Percentiles rank a stretch among this genome's conserved stretches.
Conservation (phyloP, 2,888 invertebrate species). For the Agrochola lychnidis region DNA sequence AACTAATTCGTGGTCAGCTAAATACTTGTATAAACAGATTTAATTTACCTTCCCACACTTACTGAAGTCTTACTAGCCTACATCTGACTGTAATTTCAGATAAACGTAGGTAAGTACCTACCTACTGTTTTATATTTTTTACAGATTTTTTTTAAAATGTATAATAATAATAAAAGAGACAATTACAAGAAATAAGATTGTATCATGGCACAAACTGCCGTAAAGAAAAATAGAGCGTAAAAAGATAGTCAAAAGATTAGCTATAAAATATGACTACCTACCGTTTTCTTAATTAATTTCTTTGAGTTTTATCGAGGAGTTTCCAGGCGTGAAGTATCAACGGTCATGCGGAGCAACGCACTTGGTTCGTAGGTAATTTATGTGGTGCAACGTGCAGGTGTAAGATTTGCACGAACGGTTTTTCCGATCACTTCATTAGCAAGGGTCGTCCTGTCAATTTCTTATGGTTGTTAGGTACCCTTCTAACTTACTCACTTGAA, state of each 20-base stretch:
- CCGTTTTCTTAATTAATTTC: slow-evolving; percentile 26
- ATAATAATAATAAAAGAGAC: not conserved
- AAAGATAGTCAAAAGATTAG: slow-evolving; percentile 22
- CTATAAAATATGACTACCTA: slow-evolving; percentile 25
- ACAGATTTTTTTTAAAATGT: too few relatives aligned
- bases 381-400: slow-evolving; percentile 41
- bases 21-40: not conserved
- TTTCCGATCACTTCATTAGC: slow-evolving; percentile 30
- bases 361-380: slow-evolving; percentile 36
- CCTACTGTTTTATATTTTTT: not conserved
- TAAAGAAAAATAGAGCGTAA: slow-evolving; percentile 32
- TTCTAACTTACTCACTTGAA: not conserved
- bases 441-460: slow-evolving; percentile 23
- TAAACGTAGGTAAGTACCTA: not conserved
- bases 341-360: slow-evolving; percentile 20
- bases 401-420: slow-evolving; percentile 32
- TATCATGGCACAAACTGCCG: not conserved
- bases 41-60: not conserved
- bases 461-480: not conserved
- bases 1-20: not conserved
- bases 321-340: slow-evolving; percentile 48
- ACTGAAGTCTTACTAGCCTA: not conserved
- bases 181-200: not conserved
- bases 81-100: not conserved
- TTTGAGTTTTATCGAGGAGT: slow-evolving; percentile 29